These are phyloP conservation scores for Andrena bicolor DNA, from an alignment of 2,888 invertebrate species.

Conservation along the genomic window DNA sequence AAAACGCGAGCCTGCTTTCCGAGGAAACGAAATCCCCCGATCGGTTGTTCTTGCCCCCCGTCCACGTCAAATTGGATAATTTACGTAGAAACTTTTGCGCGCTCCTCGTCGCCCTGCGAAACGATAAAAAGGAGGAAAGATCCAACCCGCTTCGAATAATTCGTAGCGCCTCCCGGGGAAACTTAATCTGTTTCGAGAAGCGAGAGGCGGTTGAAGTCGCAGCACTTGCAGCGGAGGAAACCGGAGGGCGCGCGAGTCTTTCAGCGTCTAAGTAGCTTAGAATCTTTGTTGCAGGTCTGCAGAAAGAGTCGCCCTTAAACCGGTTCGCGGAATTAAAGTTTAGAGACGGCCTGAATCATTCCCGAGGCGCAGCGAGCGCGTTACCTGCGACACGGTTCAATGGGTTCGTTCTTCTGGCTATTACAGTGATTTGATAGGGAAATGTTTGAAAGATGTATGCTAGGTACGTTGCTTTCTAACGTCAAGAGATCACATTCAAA, in stretches of 20 bases:
- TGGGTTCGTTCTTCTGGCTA: background rate
- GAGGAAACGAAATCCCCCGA: constrained; percentile 24
- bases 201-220: background rate
- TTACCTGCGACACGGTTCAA: constrained; percentile 27
- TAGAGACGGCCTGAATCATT: constrained; percentile 45
- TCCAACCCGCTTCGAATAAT: background rate
- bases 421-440: constrained; percentile 7
- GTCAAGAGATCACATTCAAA: background rate
- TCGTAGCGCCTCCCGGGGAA: background rate
- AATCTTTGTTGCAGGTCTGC: constrained; percentile 64
- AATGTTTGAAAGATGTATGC: background rate
- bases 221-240: constrained; percentile 19
- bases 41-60: background rate
- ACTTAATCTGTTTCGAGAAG: background rate
- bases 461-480: background rate
- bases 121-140: no score
- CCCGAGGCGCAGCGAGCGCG: constrained; percentile 26
- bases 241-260: constrained; percentile 42
- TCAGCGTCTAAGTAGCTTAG: constrained; percentile 37
- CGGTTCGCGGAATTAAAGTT: constrained; percentile 60
- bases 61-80: constrained; percentile 9
- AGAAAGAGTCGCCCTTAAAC: constrained; percentile 66
- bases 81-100: background rate
- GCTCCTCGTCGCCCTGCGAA: background rate
- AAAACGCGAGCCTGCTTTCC: constrained; percentile 32